phyloP scores from a whole-genome alignment of 2,113 vertebrate genomes.

The Petromus typicus region DNA sequence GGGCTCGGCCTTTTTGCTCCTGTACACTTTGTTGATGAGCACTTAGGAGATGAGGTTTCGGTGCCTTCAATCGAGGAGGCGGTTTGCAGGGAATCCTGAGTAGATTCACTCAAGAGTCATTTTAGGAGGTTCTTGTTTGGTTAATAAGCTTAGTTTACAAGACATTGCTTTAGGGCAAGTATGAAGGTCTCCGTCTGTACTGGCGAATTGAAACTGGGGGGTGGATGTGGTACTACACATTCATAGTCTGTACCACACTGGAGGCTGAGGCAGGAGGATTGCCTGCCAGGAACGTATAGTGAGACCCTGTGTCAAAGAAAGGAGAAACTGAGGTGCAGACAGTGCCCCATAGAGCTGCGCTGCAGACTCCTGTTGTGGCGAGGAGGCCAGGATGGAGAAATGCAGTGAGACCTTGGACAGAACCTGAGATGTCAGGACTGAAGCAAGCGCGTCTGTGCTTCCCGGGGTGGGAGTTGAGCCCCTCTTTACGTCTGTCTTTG shows the following conservation, averaged over 20 bases:
- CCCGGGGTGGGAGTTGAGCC: too few species aligned
- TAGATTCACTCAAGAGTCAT: not conserved
- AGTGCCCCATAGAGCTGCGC: too few species aligned
- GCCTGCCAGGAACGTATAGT: too few species aligned
- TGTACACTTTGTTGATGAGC: conserved; percentile 29
- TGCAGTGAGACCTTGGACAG: too few species aligned
- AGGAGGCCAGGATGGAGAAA: too few species aligned
- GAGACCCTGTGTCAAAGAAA: not conserved
- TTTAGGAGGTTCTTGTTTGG: not conserved
- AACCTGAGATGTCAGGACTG: too few species aligned
- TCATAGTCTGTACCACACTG: not conserved
- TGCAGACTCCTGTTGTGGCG: too few species aligned
- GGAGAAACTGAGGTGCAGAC: too few species aligned
- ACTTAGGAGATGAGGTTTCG: not conserved
- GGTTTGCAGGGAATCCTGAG: conserved; percentile 61
- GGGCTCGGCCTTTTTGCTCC: not conserved
- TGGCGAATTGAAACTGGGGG: conserved; percentile 7
- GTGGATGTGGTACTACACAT: conserved; percentile 62
- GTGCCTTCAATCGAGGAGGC: not conserved
- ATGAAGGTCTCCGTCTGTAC: not conserved
- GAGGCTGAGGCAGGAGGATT: not conserved
- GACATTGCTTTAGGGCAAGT: not conserved
- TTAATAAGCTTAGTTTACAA: not conserved
- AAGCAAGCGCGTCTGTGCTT: too few species aligned
- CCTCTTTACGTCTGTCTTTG: too few species aligned